Evolutionary conservation across 2,888 invertebrate species (phyloP), one percentile per base, ranked within the genome.

Genomic region (Catocala nupta): DNA sequence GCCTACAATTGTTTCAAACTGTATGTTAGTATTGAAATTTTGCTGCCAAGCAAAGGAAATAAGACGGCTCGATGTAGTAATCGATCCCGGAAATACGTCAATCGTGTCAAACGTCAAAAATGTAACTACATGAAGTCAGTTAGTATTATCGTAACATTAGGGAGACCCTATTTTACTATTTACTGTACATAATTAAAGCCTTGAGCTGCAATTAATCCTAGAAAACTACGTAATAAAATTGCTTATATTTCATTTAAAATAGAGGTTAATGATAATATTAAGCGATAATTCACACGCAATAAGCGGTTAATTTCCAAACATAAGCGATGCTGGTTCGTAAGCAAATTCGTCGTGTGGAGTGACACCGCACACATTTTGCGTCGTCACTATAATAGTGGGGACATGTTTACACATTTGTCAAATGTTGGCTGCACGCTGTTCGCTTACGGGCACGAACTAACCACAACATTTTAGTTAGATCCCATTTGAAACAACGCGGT

Each of bases 391-490:
- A 49, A 64, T 53, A 55, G 63, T 59, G 25, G 47, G 33, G 45
- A 57, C 54, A 48, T 79, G 78, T 79, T 81, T 76, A 77, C 81
- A 75, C 73, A 78, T 73, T 75, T 80, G 79, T 75, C 75, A 80
- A 75, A 67, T 59, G 71, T 61, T 67, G 64, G 70, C 65, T 65
- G 68, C 70, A 72, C 71, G 75, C 73, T 77, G 73, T 70, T 65
- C 68, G 63, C 65, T 66, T 55, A 55, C 65, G 49, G 62, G 59
- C 54, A 42, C 59, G 55, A 59, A 58, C 75, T 64, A 61, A 84
- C 85, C 84, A 70, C 85, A 83, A 65, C 71, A 59, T 80, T 85
- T 83, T 81, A 81, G 81, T 80, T 79, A 78, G 75, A 80, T 66
- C 63, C 62, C 43, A 70, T 57, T 73, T 70, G 74, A 55, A 74